Base-by-base conservation (phyloP, 2,888 invertebrate genomes). In the Lamproptera curius region DNA sequence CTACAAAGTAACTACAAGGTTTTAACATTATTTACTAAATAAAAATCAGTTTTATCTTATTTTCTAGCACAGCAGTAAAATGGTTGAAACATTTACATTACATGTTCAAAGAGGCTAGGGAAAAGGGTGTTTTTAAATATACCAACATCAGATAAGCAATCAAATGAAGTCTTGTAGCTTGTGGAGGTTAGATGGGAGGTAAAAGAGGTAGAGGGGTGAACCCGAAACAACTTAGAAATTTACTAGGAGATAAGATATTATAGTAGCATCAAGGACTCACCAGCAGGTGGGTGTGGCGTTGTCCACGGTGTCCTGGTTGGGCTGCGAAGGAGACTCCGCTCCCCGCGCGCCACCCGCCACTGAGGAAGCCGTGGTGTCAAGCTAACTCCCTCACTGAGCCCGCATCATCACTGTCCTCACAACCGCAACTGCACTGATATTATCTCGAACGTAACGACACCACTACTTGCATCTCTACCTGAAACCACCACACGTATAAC, bases 241-340 rank as follows among this genome's bases (percentile, higher is more conserved):
- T 23, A 17, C 35, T 23, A 47, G 39, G 11, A 14, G 9, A 17
- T 16, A 31, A 16, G 31, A 16, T 17, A 16, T 14, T 40, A 20
- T n/a, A 31, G 28, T 20, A 20, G 3, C 20, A 20, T 20, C 4
- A 6, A 5, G 20, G 4, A 79, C 84, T 84, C 55, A 88, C 87
- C 87, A 85, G 77, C 87, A 85, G 70, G 82, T 82, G 73, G 84
- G 83, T 66, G 85, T 81, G 72, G 85, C 73, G 84, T 81, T 86
- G 56, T 87, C 86, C 81, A 86, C 84, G 63, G 86, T 83, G 76
- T 86, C 83, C 65, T 86, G 87, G 76, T 84, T 87, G 80, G 85
- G 74, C 79, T 85, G 87, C 86, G 86, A 82, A 83, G 87, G 86
- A 85, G 86, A 86, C 86, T 85, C 87, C 20, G 85, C 86, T 83